These are phyloP conservation scores for Gonatopus flavifemur DNA, from an alignment of 1,140 invertebrate genomes.

Conservation along the genomic window DNA sequence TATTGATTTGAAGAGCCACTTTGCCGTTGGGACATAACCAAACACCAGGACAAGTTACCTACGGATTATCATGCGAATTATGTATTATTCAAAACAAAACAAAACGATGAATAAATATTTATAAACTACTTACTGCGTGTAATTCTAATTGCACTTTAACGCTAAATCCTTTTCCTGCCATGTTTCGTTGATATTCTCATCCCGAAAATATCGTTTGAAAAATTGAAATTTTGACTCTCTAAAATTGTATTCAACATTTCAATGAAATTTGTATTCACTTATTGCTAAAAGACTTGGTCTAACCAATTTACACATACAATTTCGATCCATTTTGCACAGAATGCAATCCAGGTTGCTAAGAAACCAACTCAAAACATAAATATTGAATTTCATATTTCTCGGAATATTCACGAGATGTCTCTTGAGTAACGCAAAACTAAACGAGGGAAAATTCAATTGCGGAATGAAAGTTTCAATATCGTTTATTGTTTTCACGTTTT, in stretches of 20 bases:
- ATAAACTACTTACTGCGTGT: slow-evolving; percentile 45
- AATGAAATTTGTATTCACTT: background rate
- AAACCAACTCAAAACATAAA: slow-evolving; percentile 34
- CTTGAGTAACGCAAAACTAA: background rate
- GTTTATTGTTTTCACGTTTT: slow-evolving; percentile 22
- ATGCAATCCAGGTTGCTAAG: slow-evolving; percentile 30
- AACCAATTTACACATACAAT: background rate
- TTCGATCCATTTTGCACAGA: background rate
- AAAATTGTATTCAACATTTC: background rate
- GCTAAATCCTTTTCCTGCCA: slow-evolving; percentile 50
- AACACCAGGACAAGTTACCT: slow-evolving; percentile 74
- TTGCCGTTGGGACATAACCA: slow-evolving; percentile 73
- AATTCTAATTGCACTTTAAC: slow-evolving; percentile 52
- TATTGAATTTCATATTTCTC: slow-evolving; percentile 11
- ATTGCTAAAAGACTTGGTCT: background rate
- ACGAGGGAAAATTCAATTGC: too few relatives aligned
- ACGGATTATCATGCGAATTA: slow-evolving; percentile 7
- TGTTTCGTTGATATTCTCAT: slow-evolving; percentile 17
- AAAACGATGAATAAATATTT: slow-evolving; percentile 1
- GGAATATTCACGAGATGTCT: background rate
- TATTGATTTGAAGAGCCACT: slow-evolving; percentile 64
- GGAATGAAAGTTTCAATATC: too few relatives aligned
- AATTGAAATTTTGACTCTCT: background rate
- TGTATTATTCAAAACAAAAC: background rate
- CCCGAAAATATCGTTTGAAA: slow-evolving; percentile 4